Evolutionary conservation across 2,888 invertebrate genomes (phyloP), one percentile per base, ranked within the genome.

Genomic region (Morinoia aosen): DNA sequence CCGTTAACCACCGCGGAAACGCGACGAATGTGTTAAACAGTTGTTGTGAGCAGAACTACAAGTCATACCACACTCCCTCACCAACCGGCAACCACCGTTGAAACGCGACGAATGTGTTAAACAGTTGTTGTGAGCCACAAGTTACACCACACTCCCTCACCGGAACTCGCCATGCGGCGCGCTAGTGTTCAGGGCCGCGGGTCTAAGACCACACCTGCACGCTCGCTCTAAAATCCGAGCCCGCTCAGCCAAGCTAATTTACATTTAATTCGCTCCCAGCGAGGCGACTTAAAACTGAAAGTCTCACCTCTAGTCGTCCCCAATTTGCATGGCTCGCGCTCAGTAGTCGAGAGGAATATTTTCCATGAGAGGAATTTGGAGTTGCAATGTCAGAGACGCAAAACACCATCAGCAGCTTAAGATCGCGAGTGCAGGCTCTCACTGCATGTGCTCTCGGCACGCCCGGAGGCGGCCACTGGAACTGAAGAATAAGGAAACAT

Each of bases 211-310:
- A 7, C 19, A 33, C 33, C 76, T 25, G 76, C 76, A 76, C 0
- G 76, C 76, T 16, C 33, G 33, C 76, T 76, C 76, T 76, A 76
- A 76, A 76, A 76, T 76, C 76, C 76, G 33, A 76, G 76, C 76
- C 33, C 1, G 19, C 76, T 33, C 48, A 48, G 33, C 76, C 76
- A 76, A 76, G 76, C 76, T 76, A 76, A 76, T 76, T 76, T 76
- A 76, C 76, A 76, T 76, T 76, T 76, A 76, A 76, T 76, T 76
- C 33, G 76, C 76, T 76, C 76, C 76, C 76, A 76, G 76, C 19
- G 61, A 76, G 76, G 33, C 3, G 76, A 76, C 76, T 76, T 76
- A 76, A 76, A 76, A 76, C 76, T 76, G 76, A 7, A 76, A 76
- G 76, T 76, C 76, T 33, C 76, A 76, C 76, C 76, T 76, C 76